phyloP scores from a whole-genome alignment of 1,140 invertebrate species.

The Drosophila pachea region DNA sequence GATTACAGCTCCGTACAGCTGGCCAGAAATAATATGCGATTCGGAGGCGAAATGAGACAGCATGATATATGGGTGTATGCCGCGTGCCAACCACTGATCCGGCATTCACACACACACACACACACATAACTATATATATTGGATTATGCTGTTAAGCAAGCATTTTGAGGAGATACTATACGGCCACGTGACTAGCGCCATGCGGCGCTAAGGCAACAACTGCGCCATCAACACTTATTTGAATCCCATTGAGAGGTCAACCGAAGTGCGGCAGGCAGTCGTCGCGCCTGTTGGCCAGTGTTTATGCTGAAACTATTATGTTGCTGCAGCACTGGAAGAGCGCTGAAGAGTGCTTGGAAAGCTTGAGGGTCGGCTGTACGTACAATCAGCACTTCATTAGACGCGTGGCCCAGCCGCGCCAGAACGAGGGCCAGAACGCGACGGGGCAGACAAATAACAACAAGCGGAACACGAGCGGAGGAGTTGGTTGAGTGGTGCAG shows the following conservation, averaged over 20 bases:
- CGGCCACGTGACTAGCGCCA: conserved; percentile 44
- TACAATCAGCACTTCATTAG: conserved; percentile 71
- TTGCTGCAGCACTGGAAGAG: conserved; percentile 29
- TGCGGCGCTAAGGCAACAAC: conserved; percentile 61
- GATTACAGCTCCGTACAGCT: conserved; percentile 58
- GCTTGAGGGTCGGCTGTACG: conserved; percentile 33
- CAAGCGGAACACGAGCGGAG: conserved; percentile 4
- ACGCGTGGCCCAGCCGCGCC: conserved; percentile 57
- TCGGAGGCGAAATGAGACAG: conserved; percentile 26
- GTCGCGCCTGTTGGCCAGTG: conserved; percentile 19
- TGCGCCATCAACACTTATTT: conserved; percentile 44
- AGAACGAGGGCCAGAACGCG: conserved; percentile 26
- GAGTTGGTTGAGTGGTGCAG: conserved; percentile 5
- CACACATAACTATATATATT: neutral
- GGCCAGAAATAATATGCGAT: neutral
- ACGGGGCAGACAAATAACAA: conserved; percentile 26
- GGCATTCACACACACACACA: neutral
- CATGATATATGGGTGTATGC: conserved; percentile 32
- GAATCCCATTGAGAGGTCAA: conserved; percentile 71
- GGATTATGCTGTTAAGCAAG: conserved; percentile 12
- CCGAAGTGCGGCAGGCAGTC: conserved; percentile 54
- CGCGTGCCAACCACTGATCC: conserved; percentile 43
- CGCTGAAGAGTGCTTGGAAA: conserved; percentile 32
- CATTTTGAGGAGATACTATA: conserved; percentile 4
- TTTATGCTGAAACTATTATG: conserved; percentile 2